Base-by-base conservation (phyloP, 2,888 invertebrate genomes). In the Leptarthrus brevirostris region DNA sequence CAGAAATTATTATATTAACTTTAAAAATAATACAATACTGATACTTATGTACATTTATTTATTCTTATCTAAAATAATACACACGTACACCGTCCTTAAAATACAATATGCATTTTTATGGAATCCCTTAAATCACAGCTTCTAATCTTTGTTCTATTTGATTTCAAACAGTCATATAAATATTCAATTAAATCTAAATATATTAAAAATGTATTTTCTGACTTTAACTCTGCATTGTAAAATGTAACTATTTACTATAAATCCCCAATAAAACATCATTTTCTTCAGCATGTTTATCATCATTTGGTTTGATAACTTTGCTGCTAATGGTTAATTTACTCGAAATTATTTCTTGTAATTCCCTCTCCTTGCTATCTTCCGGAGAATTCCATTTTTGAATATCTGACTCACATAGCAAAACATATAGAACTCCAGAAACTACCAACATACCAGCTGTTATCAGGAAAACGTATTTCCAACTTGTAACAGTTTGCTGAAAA, bases 391-490 rank as follows among this genome's bases (percentile, higher is more conserved):
- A 91, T 0, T 86, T 78, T 80, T 90, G 88, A 12, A 89, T 80
- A 30, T 87, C 86, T 0, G 89, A 88, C 53, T 87, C 87, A 2
- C 87, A 86, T 77, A 89, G 89, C 0, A 87, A 44, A 0, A 87
- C 79, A 78, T 88, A 90, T 1, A 89, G 74, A 0, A 86, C 74
- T 24, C 89, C 89, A 26, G 87, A 86, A 6, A 84, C 78, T 26
- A 88, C 83, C 1, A 89, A 81, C 82, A 89, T 86, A 1, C 78
- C 82, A 0, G 88, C 85, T 2, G 88, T 82, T 49, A 90, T 86
- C 75, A 88, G 83, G 78, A 89, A 90, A 0, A 90, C 89, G 77
- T 87, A 86, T 78, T 87, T 87, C 90, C 90, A 91, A 78, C 88
- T 88, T 1, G 83, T 84, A 3, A 86, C 83, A 0, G 89, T 88